A percentile compares a stretch with the other conserved stretches of the same genome.
phyloP scores from a whole-genome alignment of 2,888 invertebrate genomes.

The Globia sparganii region DNA sequence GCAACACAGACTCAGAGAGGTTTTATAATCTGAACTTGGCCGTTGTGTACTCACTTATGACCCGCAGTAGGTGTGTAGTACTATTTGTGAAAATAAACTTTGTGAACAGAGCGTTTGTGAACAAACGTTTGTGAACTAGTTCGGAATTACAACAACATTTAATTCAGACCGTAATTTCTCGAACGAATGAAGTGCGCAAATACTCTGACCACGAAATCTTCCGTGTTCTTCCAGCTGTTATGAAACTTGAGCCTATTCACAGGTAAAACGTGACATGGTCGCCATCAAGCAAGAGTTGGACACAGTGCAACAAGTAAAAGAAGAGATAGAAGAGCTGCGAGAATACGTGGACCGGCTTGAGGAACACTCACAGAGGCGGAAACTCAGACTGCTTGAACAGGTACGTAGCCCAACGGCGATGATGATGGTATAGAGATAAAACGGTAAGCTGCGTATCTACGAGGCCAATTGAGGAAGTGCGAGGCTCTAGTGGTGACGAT shows the following conservation, averaged over 20 bases:
- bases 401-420: slow-evolving; percentile 84
- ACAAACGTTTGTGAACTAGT: not conserved
- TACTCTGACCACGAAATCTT: not conserved
- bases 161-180: not conserved
- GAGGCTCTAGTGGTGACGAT: not conserved
- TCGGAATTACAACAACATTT: not conserved
- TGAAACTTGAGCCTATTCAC: slow-evolving; percentile 41
- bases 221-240: not conserved
- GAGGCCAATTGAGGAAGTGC: not conserved
- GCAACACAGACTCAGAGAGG: not conserved
- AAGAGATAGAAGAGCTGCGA: slow-evolving; percentile 97
- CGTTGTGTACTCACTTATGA: not conserved
- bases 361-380: slow-evolving; percentile 97
- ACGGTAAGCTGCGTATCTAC: slow-evolving; percentile 2
- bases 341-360: slow-evolving; percentile 98
- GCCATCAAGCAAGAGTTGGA: slow-evolving; percentile 98
- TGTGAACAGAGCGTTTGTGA: too few species aligned
- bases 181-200: not conserved
- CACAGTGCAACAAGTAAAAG: slow-evolving; percentile 98
- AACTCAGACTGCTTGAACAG: slow-evolving; percentile 97
- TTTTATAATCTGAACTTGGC: slow-evolving; percentile 2
- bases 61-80: not conserved
- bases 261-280: slow-evolving; percentile 98
- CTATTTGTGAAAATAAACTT: not conserved
- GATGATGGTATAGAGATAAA: not conserved